Percentiles rank a stretch among this genome's conserved stretches.
These are phyloP conservation scores for Dermochelys coriacea DNA, from an alignment of 2,797 vertebrate species.

Conservation along the genomic window DNA sequence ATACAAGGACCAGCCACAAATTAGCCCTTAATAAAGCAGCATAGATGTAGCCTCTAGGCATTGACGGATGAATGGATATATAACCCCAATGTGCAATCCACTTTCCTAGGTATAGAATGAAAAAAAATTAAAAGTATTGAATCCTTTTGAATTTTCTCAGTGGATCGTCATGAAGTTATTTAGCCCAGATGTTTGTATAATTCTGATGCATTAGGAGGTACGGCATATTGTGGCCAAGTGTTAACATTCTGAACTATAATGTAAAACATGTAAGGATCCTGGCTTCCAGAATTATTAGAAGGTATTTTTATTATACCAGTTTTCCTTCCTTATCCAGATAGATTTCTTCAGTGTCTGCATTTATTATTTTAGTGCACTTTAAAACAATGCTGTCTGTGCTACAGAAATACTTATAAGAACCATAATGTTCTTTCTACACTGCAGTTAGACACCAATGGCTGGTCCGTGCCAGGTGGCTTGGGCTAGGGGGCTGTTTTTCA, in stretches of 20 bases:
- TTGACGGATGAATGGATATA: constrained; percentile 42
- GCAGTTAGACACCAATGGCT: background rate
- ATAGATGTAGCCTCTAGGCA: constrained; percentile 50
- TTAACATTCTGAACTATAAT: constrained; percentile 59
- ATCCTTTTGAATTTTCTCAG: constrained; percentile 72
- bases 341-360: constrained; percentile 26
- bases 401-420: background rate
- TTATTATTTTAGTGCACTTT: background rate
- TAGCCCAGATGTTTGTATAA: constrained; percentile 73
- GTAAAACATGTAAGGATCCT: constrained; percentile 66
- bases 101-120: constrained; percentile 42
- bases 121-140: constrained; percentile 48
- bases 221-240: constrained; percentile 44
- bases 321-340: constrained; percentile 30
- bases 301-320: constrained; percentile 42
- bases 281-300: constrained; percentile 49
- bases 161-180: constrained; percentile 68
- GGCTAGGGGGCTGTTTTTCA: background rate
- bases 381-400: background rate
- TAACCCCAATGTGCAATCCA: constrained; percentile 35
- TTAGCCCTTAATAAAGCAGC: constrained; percentile 30
- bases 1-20: background rate
- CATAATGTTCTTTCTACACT: background rate
- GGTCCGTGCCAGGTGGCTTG: background rate
- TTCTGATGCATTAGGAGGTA: constrained; percentile 66